Conservation (phyloP, 2,113 vertebrate species). For the Campylorhamphus procurvoides region DNA sequence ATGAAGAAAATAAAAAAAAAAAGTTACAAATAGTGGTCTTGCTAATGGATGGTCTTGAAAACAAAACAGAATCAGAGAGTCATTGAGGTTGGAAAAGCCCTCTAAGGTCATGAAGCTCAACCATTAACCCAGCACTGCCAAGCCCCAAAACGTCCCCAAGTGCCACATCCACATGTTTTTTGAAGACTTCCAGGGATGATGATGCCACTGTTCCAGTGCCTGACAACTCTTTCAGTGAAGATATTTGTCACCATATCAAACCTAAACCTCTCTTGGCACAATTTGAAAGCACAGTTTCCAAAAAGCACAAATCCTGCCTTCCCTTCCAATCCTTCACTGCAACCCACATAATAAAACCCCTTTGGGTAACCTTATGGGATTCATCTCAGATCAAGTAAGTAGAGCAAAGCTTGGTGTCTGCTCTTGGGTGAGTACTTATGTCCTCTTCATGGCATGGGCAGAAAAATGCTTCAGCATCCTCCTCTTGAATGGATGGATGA, state of each 20-base stretch:
- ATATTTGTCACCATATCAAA: too few relatives aligned
- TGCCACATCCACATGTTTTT: accelerated
- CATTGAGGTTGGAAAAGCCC: not conserved
- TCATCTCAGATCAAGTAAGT: accelerated
- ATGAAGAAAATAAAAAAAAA: not conserved
- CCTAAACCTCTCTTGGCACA: not conserved
- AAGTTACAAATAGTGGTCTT: not conserved
- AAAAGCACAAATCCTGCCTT: not conserved
- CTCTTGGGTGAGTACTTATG: not conserved
- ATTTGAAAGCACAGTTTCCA: too few relatives aligned
- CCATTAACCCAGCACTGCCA: not conserved
- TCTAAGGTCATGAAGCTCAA: not conserved
- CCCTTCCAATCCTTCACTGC: accelerated
- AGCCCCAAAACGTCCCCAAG: too few relatives aligned
- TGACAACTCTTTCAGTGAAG: not conserved
- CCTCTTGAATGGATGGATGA: not conserved
- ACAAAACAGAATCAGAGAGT: not conserved
- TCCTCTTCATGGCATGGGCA: not conserved
- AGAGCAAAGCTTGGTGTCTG: not conserved
- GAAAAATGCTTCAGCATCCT: not conserved
- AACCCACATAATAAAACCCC: too few relatives aligned
- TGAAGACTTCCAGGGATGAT: not conserved
- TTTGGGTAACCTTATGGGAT: not conserved
- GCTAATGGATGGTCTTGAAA: not conserved
- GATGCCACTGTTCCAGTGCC: not conserved